phyloP scores from a whole-genome alignment of 35 echinoderm and acorn worm species.

The Apostichopus parvimensis region DNA sequence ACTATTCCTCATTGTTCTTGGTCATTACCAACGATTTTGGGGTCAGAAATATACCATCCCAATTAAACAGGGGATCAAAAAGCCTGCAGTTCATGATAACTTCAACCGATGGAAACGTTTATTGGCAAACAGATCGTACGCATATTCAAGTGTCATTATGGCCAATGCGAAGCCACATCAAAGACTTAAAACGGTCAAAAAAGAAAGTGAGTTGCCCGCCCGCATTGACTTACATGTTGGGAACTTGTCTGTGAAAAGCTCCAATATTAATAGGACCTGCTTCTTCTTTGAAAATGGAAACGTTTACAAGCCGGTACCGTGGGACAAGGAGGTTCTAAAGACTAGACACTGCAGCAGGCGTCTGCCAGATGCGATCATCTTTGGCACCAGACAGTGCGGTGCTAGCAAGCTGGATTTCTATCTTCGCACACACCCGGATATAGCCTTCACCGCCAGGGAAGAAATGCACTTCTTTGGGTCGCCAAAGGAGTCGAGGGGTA shows the following conservation, averaged over 20 bases:
- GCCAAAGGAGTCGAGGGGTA: conserved; percentile 41
- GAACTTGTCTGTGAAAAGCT: conserved; percentile 26
- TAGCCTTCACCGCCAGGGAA: conserved; percentile 26
- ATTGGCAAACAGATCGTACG: conserved; percentile 17
- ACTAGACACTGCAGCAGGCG: conserved; percentile 15
- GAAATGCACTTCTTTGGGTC: conserved; percentile 72
- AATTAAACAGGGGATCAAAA: not conserved
- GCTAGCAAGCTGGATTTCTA: conserved; percentile 55
- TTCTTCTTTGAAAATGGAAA: conserved; percentile 56
- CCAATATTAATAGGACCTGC: conserved; percentile 30
- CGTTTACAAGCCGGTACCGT: conserved; percentile 45
- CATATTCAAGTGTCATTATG: not conserved
- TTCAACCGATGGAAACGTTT: conserved; percentile 42
- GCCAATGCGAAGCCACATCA: not conserved
- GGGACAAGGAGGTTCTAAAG: conserved; percentile 17
- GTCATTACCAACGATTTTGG: conserved; percentile 19
- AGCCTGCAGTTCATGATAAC: not conserved
- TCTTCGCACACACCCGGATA: conserved; percentile 56
- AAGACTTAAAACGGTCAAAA: not conserved
- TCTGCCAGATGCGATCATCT: conserved; percentile 65
- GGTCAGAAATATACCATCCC: not conserved
- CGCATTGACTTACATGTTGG: conserved; percentile 27
- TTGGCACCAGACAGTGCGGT: conserved; percentile 68
- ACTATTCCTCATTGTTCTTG: not conserved
- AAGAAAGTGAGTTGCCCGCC: not conserved